Conservation (phyloP, 2,113 vertebrate species). For the Myotis yumanensis region DNA sequence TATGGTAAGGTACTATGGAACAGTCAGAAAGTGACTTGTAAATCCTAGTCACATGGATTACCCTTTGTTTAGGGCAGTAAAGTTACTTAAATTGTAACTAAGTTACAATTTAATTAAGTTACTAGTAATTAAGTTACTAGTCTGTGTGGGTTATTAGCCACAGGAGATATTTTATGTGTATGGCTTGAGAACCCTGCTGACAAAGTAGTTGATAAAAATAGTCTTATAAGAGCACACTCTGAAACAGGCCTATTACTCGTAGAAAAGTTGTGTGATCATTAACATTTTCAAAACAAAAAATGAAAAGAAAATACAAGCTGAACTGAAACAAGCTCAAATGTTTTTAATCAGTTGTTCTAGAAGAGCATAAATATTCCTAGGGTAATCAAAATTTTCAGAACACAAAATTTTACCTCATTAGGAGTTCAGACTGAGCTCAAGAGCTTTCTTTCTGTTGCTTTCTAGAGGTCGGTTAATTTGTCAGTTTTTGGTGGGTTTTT, state of each 20-base stretch:
- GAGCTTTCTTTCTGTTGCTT: not conserved
- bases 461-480: not conserved
- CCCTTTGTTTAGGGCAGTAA: conserved; percentile 33
- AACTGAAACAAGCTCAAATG: not conserved
- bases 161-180: conserved; percentile 12
- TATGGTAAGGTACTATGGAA: not conserved
- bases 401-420: not conserved
- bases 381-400: conserved; percentile 2
- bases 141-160: conserved; percentile 36
- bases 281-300: conserved; percentile 36
- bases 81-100: conserved; percentile 46
- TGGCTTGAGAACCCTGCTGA: conserved; percentile 45
- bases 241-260: conserved; percentile 3
- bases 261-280: conserved; percentile 22
- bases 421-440: not conserved
- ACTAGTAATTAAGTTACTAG: not conserved
- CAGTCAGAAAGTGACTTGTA: not conserved
- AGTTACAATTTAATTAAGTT: too few species aligned
- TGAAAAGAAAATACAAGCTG: not conserved
- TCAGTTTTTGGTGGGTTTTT: not conserved
- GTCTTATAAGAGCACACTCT: conserved; percentile 20
- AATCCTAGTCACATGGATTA: conserved; percentile 12
- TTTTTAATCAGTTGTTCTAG: not conserved
- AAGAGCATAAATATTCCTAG: not conserved
- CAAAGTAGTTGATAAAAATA: conserved; percentile 56